Evolutionary conservation across 2,797 vertebrate genomes (phyloP), one percentile per base, ranked within the genome.

Genomic region (Clarias platycephalus): DNA sequence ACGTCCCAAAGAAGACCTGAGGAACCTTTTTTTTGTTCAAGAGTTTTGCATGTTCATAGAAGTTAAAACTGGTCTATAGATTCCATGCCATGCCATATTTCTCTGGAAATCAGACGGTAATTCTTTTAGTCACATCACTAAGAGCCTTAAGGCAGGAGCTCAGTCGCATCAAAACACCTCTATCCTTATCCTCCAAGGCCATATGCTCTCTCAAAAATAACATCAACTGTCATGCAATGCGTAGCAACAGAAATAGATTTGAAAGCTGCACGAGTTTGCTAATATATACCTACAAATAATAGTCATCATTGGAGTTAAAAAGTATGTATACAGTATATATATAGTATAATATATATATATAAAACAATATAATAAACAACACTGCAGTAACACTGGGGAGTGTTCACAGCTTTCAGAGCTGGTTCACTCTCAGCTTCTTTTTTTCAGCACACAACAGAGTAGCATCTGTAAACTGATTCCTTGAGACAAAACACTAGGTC

Each of bases 381-480:
- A 83, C 49, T 81, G 70, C 81, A 76, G 75, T 66, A 74, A 44
- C 44, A 71, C 49, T 82, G 53, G 70, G 75, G 66, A 37, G 22
- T 80, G 80, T 53, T 83, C 37, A 44, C 74, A 53, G 81, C 80
- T 70, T 72, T 8, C 89, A 81, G 85, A 63, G n/a, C 82, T 84
- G 88, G 55, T 62, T 75, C 60, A 40, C 24, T 66, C 86, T 79
- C 62, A 75, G 55, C 67, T 77, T 82, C 72, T 71, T 78, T 71
- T 82, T 84, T 81, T 83, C 82, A 53, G 64, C 66, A 85, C 90
- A 91, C 88, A 84, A 90, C 90, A 89, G 91, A 90, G 92, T 91
- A 93, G 91, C 94, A 94, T 94, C 92, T 91, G 92, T 94, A 94
- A 95, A 93, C 91, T 92, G 92, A 95, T 90, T 92, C 93, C 89